A percentile compares a stretch with the other conserved stretches of the same genome.
Conservation (phyloP, 1,140 invertebrate genomes). For the Dermatophagoides farinae region DNA sequence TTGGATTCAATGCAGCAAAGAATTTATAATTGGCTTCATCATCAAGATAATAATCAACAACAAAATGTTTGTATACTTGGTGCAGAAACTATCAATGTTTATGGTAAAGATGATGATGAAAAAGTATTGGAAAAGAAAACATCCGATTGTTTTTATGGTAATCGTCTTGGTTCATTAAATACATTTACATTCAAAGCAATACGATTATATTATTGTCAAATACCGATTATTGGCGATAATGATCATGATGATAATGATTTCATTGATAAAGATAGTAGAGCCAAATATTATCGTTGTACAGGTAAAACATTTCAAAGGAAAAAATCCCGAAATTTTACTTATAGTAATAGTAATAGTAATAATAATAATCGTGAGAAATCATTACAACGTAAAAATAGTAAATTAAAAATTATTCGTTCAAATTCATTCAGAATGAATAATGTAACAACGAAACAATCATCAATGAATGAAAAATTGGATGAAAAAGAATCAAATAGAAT, state of each 20-base stretch:
- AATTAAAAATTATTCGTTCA: background rate
- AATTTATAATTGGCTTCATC: conserved; percentile 1
- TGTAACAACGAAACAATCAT: no score
- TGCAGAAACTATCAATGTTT: conserved; percentile 14
- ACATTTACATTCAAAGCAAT: conserved; percentile 8
- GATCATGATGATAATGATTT: background rate
- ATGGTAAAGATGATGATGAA: conserved; percentile 12
- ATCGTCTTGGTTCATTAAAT: conserved; percentile 13
- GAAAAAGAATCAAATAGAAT: no score
- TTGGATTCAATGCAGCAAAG: background rate
- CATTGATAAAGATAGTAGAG: background rate
- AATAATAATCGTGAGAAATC: no score
- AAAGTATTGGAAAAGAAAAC: background rate
- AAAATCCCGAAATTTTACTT: background rate
- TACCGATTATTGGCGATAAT: background rate
- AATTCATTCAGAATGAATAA: background rate
- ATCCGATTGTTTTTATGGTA: conserved; percentile 11
- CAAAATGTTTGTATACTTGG: conserved; percentile 1
- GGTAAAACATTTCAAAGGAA: background rate
- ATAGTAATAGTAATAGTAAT: background rate
- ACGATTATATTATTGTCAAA: conserved; percentile 11
- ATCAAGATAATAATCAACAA: background rate
- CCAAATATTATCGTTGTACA: no score
- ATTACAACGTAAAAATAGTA: background rate
- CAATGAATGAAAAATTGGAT: no score